Base-by-base conservation (phyloP, 2,113 vertebrate genomes). In the Nematolebias whitei region DNA sequence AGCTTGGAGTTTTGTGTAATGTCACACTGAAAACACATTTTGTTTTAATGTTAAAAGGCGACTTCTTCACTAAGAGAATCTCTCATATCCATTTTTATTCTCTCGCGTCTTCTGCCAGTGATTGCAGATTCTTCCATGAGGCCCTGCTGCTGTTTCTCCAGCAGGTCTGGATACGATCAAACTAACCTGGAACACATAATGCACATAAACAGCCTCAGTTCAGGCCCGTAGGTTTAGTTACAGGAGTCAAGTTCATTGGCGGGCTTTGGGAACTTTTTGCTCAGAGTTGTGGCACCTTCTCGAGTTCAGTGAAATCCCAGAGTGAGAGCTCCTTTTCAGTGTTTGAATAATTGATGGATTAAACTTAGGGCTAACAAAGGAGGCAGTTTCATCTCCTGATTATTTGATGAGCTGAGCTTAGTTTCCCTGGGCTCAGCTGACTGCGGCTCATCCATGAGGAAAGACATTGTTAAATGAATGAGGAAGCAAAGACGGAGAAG, bases 271-370 rank as follows among this genome's bases (percentile, higher is more conserved):
- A 76, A 72, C 84, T 79, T 75, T 73, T 65, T 78, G 59, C 69
- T 78, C 59, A 82, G 67, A 79, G 71, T 74, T 70, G 79, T 80
- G 74, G 83, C 87, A 88, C 87, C 82, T 86, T 83, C 78, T 83
- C 63, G 1, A 65, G 80, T 83, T 83, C 71, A 66, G 66, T 66
- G 67, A 76, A 84, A 80, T 77, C 89, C 87, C 89, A 75, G 63
- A 68, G 83, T 74, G 83, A 63, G 76, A 74, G 85, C 74, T 90
- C 83, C 74, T 81, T 92, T 90, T 91, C 85, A 86, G 49, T 1
- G 26, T 49, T 51, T 93, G 82, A 92, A 90, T 91, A 87, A 91
- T 91, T 91, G 71, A 92, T 92, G 57, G 41, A 90, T 92, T 69
- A 84, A 88, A 89, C 59, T 78, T 85, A 72, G 76, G 66, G 68